These are phyloP conservation scores for Drosophila mayri DNA, from an alignment of 1,140 invertebrate genomes.

Conservation along the genomic window DNA sequence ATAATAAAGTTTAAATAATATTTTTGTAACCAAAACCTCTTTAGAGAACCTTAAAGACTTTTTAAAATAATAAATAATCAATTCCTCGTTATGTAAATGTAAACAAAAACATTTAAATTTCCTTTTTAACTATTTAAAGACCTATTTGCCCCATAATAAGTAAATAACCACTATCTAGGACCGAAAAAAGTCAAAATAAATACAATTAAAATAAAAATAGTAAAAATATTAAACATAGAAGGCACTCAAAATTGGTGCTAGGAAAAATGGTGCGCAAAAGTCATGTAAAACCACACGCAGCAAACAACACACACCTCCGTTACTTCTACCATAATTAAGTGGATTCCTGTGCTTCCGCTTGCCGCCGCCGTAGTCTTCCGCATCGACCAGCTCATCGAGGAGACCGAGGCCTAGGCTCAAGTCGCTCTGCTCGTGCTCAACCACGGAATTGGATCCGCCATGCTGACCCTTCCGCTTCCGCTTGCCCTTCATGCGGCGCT, in stretches of 20 bases:
- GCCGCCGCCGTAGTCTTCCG: conserved; percentile 50
- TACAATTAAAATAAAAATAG: background rate
- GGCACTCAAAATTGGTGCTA: conserved; percentile 69
- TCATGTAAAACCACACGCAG: conserved; percentile 84
- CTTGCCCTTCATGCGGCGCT: conserved; percentile 67
- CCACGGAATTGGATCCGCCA: conserved; percentile 20
- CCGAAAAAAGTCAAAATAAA: conserved; percentile 2
- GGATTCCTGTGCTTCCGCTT: conserved; percentile 77
- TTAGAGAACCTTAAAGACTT: no score
- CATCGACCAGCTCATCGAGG: conserved; percentile 71
- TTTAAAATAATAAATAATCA: background rate
- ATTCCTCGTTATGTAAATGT: background rate
- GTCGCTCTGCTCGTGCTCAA: conserved; percentile 68
- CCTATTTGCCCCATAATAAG: background rate
- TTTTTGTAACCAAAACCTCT: no score
- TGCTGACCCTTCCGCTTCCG: conserved; percentile 72
- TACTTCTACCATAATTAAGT: conserved; percentile 84
- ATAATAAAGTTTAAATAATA: no score
- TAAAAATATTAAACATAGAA: conserved; percentile 34
- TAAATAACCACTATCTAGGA: background rate
- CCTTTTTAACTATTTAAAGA: no score
- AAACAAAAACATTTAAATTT: no score
- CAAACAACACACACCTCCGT: conserved; percentile 84
- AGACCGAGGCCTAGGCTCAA: conserved; percentile 62
- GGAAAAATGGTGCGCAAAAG: conserved; percentile 78